Base-by-base conservation (phyloP, 2,113 vertebrate species). In the Eudorcas thomsonii region DNA sequence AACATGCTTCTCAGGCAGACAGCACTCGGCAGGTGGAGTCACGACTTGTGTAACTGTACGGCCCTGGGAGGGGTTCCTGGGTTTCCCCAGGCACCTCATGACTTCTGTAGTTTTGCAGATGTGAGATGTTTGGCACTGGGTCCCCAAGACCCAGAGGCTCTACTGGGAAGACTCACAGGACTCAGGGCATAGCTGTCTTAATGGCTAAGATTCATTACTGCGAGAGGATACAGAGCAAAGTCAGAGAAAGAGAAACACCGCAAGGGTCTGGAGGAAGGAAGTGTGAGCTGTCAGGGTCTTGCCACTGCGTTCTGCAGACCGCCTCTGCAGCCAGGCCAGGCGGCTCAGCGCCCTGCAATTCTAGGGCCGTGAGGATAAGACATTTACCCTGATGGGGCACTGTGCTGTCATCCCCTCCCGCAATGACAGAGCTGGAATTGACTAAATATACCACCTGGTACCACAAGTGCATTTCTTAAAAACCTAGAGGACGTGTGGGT, bases 401-500 rank as follows among this genome's bases (percentile, higher is more conserved):
- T 71, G 67, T n/a, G 77, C 55, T 90, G 23, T 39, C 45, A 39
- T 78, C 71, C 64, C 28, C 48, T 94, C 52, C 62, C 26, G 13
- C 95, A 96, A 81, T 48, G 93, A 55, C 88, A 96, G 6, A 28
- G 84, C 91, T 33, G 48, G 86, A 84, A 84, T 5, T 48, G 80
- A 89, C 93, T 94, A 90, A 95, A 93, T 77, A 93, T 91, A 87
- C 93, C 23, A 50, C 86, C 36, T 2, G 71, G 60, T 25, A 74
- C 96, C 96, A 74, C 91, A 82, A 67, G 95, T 95, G 55, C 89
- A 13, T 90, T 87, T 74, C 93, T 97, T 85, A 85, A 90, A 84
- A 88, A 90, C 84, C 6, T 17, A 64, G 74, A 94, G 93, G 96
- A 95, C 88, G 0, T 45, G 36, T 17, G 33, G 14, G 87, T 10